Evolutionary conservation across 2,797 vertebrate species (phyloP), one percentile per base, ranked within the genome.

Genomic region (Dendrocincla fuliginosa): DNA sequence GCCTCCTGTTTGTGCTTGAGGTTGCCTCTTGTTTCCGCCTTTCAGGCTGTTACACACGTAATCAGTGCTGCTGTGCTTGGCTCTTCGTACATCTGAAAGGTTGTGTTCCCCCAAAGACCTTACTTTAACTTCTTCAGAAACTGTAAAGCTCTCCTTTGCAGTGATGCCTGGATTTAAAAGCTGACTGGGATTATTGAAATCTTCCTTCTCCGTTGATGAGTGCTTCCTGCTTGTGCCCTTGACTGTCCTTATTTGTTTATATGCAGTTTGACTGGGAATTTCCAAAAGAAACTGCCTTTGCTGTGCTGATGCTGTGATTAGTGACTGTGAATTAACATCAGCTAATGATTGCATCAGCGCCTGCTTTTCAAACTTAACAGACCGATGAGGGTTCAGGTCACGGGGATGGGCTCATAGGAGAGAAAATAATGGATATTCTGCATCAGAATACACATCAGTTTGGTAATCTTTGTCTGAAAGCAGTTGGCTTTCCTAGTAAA

Each of bases 21-120:
- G 23, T 79, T 11, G 1, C 75, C 15, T 80, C 64, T 77, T 4
- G 0, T 44, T 76, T 71, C 63, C 9, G 0, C 59, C 8, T 0
- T 49, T 52, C 16, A 1, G 23, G 47, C 42, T 33, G 3, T 73
- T 46, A 32, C 11, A 0, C 42, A 13, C 23, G 84, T 79, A 10
- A 42, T 42, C 18, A 7, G 28, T 47, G 59, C 59, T 55, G 47
- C 70, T 73, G 47, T 46, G 71, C 68, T 92, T 73, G 19, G 32
- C 27, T 75, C 27, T 63, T 65, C 15, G 19, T 70, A 24, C 2
- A 4, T 52, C 30, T 50, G n/a, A 63, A 74, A 56, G 23, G 28
- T 85, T 20, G 2, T 2, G 2, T 80, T 87, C 5, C 24, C 16
- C 28, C 20, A 44, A 14, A 35, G 32, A 33, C 13, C 20, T 39